Evolutionary conservation across 1,140 invertebrate species (phyloP).

Genomic region (Ostrea denselamellosa): DNA sequence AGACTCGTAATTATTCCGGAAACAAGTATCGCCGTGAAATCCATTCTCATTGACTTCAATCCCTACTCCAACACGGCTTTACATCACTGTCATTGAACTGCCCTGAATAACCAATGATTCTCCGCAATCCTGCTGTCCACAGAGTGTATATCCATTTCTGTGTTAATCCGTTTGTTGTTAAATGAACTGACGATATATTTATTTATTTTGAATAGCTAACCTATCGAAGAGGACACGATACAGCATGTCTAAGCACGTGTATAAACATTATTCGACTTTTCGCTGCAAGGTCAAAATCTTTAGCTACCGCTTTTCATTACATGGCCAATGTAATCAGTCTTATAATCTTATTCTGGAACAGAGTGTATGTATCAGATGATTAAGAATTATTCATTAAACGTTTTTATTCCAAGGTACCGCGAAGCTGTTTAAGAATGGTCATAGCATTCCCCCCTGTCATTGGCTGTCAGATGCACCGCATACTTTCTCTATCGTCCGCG

Average conservation of each 20-base stretch:
- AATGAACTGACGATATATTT: constrained; percentile 12
- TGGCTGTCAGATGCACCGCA: neutral
- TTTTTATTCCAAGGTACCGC: neutral
- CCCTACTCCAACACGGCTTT: neutral
- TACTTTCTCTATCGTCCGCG: neutral
- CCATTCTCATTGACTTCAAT: neutral
- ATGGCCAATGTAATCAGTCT: neutral
- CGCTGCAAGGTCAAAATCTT: neutral
- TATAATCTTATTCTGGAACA: no score
- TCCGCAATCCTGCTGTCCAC: neutral
- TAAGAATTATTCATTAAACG: no score
- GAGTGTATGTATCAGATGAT: no score
- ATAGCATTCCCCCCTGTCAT: neutral
- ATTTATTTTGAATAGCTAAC: constrained; percentile 12
- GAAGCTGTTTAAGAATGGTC: neutral
- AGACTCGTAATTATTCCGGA: neutral
- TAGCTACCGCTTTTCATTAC: neutral
- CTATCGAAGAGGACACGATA: neutral
- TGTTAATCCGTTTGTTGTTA: neutral
- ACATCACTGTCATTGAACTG: neutral
- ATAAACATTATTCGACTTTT: neutral
- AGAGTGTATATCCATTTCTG: neutral
- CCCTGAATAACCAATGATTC: neutral
- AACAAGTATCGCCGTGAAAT: neutral
- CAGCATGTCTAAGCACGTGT: neutral